Evolutionary conservation across 2,888 invertebrate genomes (phyloP), one percentile per base, ranked within the genome.

Genomic region (Pristionchus mayeri): DNA sequence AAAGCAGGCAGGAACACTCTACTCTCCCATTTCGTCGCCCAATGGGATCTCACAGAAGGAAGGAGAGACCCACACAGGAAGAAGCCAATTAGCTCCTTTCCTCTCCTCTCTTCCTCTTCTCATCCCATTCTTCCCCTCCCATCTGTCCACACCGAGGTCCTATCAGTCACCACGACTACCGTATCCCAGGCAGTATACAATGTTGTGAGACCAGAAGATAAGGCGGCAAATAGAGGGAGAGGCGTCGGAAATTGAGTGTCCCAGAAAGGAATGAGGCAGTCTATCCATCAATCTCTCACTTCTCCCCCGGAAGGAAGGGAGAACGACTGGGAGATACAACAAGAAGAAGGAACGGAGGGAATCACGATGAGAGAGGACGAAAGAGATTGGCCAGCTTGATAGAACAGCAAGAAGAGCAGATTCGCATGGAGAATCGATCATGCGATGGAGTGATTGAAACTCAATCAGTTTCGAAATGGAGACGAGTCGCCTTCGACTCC

Each of bases 241-340:
- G n/a, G n/a, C n/a, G n/a, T n/a, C n/a, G n/a, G 27, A 27, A 27
- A 60, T 2, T 11, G 60, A 60, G 13, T 60, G 60, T 30, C 16
- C 27, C 30, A 27, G 30, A 27, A 9, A 11, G 16, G 18, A 16
- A 27, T 16, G 30, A 27, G 60, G 60, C 60, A 60, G 60, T 60
- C 27, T 30, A 60, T 60, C 60, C 60, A 60, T 60, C 60, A 60
- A 60, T 60, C 60, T 60, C 60, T 9, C 44, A 13, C 11, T 60
- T 24, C 57, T 60, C 16, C 60, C 30, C 1, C 7, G 30, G 60
- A 60, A 60, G 60, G 30, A 60, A 60, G 11, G 60, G 16, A 60
- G 24, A 60, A 24, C 2, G 60, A 54, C 54, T 54, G 60, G 60
- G 24, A 24, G 60, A 30, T 54, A 54, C 54, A 54, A 54, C n/a